Evolutionary conservation across 2,888 invertebrate genomes (phyloP).

Genomic region (Choreutis nemorana): DNA sequence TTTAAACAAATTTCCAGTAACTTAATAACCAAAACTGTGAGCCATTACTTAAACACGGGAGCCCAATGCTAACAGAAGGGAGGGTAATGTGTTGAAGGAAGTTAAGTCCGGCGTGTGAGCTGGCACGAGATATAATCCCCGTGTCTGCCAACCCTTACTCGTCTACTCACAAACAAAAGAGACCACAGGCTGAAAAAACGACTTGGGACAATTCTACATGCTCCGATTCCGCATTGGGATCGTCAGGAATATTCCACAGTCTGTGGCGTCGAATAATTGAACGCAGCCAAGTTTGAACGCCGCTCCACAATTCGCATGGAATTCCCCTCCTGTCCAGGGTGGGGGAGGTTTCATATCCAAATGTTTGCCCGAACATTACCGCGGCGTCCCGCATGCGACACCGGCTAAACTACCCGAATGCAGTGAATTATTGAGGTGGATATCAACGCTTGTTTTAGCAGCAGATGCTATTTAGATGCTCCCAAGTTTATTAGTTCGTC

Average conservation of each 20-base stretch:
- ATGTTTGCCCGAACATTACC: conserved; percentile 35
- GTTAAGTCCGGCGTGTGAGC: conserved; percentile 17
- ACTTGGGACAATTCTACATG: no score
- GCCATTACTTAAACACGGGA: conserved; percentile 3
- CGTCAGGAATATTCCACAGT: no score
- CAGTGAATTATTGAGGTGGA: conserved; percentile 38
- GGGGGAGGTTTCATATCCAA: conserved; percentile 19
- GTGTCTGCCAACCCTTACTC: no score
- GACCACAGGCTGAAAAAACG: no score
- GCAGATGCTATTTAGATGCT: conserved; percentile 37
- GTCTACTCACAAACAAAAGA: no score
- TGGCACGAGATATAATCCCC: conserved; percentile 6
- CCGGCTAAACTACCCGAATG: conserved; percentile 4
- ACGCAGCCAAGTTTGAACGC: background rate
- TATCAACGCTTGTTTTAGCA: conserved; percentile 30
- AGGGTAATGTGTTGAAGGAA: conserved; percentile 21
- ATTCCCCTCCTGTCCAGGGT: conserved; percentile 3
- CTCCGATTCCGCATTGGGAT: no score
- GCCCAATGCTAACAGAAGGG: conserved; percentile 20
- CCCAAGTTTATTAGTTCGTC: conserved; percentile 35
- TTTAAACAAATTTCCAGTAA: background rate
- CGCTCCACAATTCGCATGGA: background rate
- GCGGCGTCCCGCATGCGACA: conserved; percentile 14
- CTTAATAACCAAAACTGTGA: conserved; percentile 1
- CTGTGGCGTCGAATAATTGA: background rate